A percentile compares a stretch with the other conserved stretches of the same genome.
Evolutionary conservation across 2,888 invertebrate genomes (phyloP).

Genomic region (Callimorpha dominula): DNA sequence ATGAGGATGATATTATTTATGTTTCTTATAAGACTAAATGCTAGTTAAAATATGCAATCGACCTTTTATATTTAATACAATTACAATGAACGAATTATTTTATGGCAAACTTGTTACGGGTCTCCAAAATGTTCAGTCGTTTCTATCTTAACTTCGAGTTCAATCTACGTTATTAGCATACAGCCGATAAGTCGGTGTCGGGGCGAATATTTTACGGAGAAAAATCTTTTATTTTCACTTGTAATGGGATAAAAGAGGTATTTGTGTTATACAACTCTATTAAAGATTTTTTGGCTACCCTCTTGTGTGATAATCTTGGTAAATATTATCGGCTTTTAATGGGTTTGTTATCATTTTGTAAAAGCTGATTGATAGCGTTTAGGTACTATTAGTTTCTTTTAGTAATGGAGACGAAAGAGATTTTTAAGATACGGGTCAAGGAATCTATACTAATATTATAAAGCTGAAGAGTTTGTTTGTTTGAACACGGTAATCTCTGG

Average conservation of each 20-base stretch:
- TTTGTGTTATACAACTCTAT: constrained; percentile 13
- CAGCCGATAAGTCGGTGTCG: constrained; percentile 30
- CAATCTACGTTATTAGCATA: constrained; percentile 46
- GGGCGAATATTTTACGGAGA: constrained; percentile 33
- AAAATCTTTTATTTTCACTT: constrained; percentile 28
- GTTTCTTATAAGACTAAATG: too few species aligned
- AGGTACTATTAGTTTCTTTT: too few species aligned
- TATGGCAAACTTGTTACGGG: constrained; percentile 11
- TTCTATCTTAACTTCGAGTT: constrained; percentile 31
- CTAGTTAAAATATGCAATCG: too few species aligned
- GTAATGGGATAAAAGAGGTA: constrained; percentile 19
- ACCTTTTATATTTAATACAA: constrained; percentile 7
- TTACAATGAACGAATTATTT: constrained; percentile 14
- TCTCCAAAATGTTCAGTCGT: constrained; percentile 17
- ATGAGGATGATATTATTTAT: too few species aligned
- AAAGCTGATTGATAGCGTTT: too few species aligned
- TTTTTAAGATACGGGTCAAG: too few species aligned
- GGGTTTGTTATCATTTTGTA: too few species aligned
- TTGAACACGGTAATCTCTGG: too few species aligned
- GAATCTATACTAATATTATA: too few species aligned
- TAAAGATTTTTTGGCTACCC: constrained; percentile 3
- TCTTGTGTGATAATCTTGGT: constrained; percentile 1
- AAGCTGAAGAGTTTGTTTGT: too few species aligned
- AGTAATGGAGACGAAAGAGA: too few species aligned
- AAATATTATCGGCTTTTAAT: constrained; percentile 4